Conservation (phyloP, 2,113 vertebrate species). For the Lepus europaeus region DNA sequence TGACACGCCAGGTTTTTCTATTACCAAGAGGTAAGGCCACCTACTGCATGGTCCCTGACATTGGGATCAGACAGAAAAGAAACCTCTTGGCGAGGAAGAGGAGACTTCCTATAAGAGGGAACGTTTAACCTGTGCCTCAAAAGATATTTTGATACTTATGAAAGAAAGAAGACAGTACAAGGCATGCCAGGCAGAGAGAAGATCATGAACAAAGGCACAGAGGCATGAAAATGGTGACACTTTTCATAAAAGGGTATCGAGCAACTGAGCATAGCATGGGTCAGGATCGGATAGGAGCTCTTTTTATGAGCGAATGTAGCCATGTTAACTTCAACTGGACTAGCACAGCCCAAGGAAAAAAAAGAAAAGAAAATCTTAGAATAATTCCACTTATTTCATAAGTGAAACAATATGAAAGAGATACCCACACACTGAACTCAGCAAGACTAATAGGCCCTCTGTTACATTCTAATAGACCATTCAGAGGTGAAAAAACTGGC, state of each 20-base stretch:
- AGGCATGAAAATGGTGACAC: background rate
- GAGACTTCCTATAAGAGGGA: background rate
- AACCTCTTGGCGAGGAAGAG: background rate
- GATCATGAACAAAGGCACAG: background rate
- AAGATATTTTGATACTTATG: background rate
- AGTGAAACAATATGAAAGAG: background rate
- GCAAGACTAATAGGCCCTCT: background rate
- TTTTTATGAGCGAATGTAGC: background rate
- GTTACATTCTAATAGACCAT: background rate
- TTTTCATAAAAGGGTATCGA: slow-evolving; percentile 10
- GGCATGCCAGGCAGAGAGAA: background rate
- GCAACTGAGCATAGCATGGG: background rate
- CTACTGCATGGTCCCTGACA: too few species aligned
- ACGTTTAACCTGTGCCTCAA: slow-evolving; percentile 36
- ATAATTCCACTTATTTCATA: background rate
- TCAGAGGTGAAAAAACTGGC: background rate
- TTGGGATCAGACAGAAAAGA: background rate
- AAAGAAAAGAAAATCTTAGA: background rate
- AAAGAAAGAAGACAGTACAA: background rate
- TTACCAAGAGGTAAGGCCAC: too few species aligned
- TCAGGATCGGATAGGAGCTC: background rate
- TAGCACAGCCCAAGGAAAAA: background rate
- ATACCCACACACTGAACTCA: background rate
- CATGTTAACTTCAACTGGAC: background rate
- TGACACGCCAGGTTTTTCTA: too few species aligned